Evolutionary conservation across 2,113 vertebrate species (phyloP).

Genomic region (Tympanuchus pallidicinctus): DNA sequence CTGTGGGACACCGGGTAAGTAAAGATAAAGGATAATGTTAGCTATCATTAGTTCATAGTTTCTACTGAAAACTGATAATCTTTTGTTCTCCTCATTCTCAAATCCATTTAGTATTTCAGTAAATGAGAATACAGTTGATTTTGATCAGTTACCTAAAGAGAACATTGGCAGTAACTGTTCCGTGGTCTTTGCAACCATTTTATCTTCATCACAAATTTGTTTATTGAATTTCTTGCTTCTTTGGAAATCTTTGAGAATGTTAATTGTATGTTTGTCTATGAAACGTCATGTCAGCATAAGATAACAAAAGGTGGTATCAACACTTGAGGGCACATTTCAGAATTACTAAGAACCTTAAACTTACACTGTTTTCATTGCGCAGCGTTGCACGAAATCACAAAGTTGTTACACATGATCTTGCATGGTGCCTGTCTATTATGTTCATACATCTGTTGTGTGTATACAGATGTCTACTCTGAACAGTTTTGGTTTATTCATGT

Average conservation of each 20-base stretch:
- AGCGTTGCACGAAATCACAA: not conserved
- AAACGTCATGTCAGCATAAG: not conserved
- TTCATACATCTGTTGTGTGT: not conserved
- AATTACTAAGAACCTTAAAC: not conserved
- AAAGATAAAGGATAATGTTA: not conserved
- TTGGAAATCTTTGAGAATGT: not conserved
- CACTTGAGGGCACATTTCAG: not conserved
- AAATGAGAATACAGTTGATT: not conserved
- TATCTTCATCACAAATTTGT: not conserved
- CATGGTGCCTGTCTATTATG: not conserved
- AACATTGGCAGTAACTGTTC: not conserved
- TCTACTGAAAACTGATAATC: not conserved
- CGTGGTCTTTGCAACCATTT: not conserved
- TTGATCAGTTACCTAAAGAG: not conserved
- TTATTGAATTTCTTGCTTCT: not conserved
- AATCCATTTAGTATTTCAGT: not conserved
- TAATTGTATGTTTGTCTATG: not conserved
- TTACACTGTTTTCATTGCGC: not conserved
- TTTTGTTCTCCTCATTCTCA: not conserved
- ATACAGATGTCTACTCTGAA: not conserved
- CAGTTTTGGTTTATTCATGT: not conserved
- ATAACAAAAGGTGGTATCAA: not conserved
- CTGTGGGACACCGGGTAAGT: slow-evolving; percentile 98
- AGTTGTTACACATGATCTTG: not conserved
- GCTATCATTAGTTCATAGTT: not conserved